Evolutionary conservation across 2,888 invertebrate genomes (phyloP).

Genomic region (Cantharis lateralis): DNA sequence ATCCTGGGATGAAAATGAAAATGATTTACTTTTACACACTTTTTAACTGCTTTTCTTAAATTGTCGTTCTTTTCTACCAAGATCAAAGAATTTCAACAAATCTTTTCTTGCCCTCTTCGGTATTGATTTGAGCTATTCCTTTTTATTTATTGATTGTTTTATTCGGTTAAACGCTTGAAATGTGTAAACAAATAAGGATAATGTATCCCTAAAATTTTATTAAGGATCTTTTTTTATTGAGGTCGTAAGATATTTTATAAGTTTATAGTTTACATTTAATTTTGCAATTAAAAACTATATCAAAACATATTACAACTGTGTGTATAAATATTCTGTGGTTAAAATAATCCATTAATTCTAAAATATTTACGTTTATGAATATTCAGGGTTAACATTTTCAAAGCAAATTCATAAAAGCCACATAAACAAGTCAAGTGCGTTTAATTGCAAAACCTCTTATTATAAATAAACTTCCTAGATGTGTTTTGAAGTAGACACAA

Average conservation of each 20-base stretch:
- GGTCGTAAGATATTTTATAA: background rate
- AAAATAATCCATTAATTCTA: background rate
- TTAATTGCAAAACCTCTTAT: background rate
- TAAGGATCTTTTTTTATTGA: background rate
- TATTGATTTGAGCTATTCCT: background rate
- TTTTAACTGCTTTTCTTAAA: background rate
- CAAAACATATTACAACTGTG: background rate
- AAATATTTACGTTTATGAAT: background rate
- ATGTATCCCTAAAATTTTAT: background rate
- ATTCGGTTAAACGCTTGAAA: background rate
- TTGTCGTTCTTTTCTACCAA: background rate
- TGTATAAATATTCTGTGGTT: background rate
- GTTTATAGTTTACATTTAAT: background rate
- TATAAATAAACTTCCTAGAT: background rate
- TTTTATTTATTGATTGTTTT: background rate
- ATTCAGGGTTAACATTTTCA: background rate
- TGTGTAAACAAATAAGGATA: background rate
- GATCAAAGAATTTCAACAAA: background rate
- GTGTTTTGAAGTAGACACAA: background rate
- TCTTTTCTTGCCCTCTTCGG: background rate
- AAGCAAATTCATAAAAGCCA: background rate
- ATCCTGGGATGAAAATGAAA: background rate
- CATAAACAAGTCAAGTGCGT: background rate
- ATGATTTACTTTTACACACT: background rate
- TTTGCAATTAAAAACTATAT: background rate